Conservation (phyloP, 2,113 vertebrate genomes). For the Takifugu bimaculatus region DNA sequence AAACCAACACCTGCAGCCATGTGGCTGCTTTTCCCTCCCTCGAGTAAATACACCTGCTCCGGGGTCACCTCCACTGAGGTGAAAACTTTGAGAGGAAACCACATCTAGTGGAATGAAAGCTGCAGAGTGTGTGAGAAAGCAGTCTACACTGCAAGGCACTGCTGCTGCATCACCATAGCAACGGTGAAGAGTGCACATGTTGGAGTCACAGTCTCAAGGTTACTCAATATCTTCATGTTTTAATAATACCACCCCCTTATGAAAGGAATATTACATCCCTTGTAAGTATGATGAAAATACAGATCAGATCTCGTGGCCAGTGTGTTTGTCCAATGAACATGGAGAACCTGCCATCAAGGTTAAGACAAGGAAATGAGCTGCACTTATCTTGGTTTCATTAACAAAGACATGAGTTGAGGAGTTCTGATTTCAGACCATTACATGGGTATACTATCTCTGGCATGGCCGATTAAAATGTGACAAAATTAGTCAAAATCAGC, state of each 20-base stretch:
- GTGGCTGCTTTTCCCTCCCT: slow-evolving; percentile 2
- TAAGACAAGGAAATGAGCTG: slow-evolving; percentile 55
- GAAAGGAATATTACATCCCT: slow-evolving; percentile 56
- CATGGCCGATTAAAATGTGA: slow-evolving; percentile 38
- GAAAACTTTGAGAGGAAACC: slow-evolving; percentile 45
- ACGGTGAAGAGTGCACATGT: slow-evolving; percentile 51
- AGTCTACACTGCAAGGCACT: slow-evolving; percentile 40
- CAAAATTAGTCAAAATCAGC: slow-evolving; percentile 32
- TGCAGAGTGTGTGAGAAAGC: slow-evolving; percentile 44
- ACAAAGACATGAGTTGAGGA: slow-evolving; percentile 32
- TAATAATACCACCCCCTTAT: slow-evolving; percentile 60
- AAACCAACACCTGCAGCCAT: background rate
- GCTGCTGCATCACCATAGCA: slow-evolving; percentile 64
- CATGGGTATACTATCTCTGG: slow-evolving; percentile 31
- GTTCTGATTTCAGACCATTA: slow-evolving; percentile 38
- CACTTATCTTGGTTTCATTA: slow-evolving; percentile 36
- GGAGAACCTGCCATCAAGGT: slow-evolving; percentile 33
- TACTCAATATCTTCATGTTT: slow-evolving; percentile 69
- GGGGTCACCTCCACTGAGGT: slow-evolving; percentile 39
- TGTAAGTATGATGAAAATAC: slow-evolving; percentile 60
- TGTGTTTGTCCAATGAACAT: slow-evolving; percentile 26
- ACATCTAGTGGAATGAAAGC: slow-evolving; percentile 50
- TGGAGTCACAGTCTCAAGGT: slow-evolving; percentile 64
- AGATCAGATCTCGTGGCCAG: slow-evolving; percentile 38
- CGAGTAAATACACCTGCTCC: slow-evolving; percentile 14